Evolutionary conservation across 2,888 invertebrate species (phyloP), one percentile per base, ranked within the genome.

Genomic region (Zele albiditarsus): DNA sequence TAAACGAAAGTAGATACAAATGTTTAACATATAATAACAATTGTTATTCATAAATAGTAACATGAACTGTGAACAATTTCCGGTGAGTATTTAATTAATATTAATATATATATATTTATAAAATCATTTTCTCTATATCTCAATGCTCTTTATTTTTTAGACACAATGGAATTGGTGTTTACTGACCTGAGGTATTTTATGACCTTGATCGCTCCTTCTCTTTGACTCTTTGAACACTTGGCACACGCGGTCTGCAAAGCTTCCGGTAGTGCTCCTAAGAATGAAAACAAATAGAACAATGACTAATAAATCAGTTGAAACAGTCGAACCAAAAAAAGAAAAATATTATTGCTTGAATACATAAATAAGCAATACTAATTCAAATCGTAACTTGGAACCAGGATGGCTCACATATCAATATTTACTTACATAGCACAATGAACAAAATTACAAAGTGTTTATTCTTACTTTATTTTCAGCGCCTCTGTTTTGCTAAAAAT

Each of bases 171-270:
- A 8, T 23, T 23, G 31, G 20, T 46, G 8, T 49, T 63, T 58
- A 68, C 58, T 62, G 73, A 84, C 85, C 84, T 83, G 31, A 85
- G 76, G 72, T 84, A 83, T 66, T 79, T 78, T 12, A 85, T 84
- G 1, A 84, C 81, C 76, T 84, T 84, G 62, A 84, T 77, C 6
- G 83, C 78, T 16, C 81, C 82, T 68, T 84, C 83, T 27, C 81
- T 79, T 63, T 85, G 84, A 71, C 81, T 84, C 63, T 82, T 81
- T 4, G 83, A 82, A 74, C 85, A 85, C 72, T 84, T 84, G 25
- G 83, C 81, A 74, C 85, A 85, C 31, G 78, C 84, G 33, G 80
- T 82, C 5, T 71, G 79, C 72, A 84, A 75, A 38, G 84, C 84
- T 80, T 84, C 85, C 16, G 84, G 84, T 68, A 85, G 79, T 31